Base-by-base conservation (phyloP, 2,113 vertebrate species). In the Coregonus clupeaformis region DNA sequence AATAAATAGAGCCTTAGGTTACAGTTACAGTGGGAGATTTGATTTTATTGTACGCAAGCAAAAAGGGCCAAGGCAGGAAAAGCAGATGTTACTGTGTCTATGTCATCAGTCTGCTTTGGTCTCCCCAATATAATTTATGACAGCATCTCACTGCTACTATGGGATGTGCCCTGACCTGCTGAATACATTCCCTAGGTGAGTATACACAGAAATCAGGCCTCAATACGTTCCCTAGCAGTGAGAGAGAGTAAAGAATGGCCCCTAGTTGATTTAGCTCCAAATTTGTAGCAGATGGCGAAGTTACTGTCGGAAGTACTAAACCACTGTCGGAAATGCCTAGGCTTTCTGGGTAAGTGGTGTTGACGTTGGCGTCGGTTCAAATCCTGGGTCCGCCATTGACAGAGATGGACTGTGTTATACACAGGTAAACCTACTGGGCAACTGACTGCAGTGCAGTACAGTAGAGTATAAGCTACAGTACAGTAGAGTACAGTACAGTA, bases 151-250 rank as follows among this genome's bases (percentile, higher is more conserved):
- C 57, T 77, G 76, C 68, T 74, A 52, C 71, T 68, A 74, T 32
- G 73, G 71, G 72, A 85, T 80, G 3, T 6, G 82, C 30, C 71
- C 75, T 47, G 69, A 83, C 83, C 75, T 73, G 80, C 57, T 14
- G 25, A 64, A 68, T 20, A n/a, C 47, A 68, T 65, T 52, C 5
- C 18, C 47, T 77, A 24, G 0, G 45, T 12, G 79, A 62, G 62
- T 83, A 77, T 72, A 72, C 74, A 32, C 47, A 49, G 36, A 49
- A 20, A n/a, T 16, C 57, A 60, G 29, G 71, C 6, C 30, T 67
- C 25, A 32, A 29, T 60, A 22, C 4, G 57, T 52, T 52, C 49
- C 49, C 16, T 42, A 12, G 49, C 18, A 18, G 49, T 18, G 49
- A 13, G 16, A 52, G 69, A 70, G 60, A 80, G 64, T 42, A 27